phyloP scores from a whole-genome alignment of 1,140 invertebrate species.

The Drosophila sp. region DNA sequence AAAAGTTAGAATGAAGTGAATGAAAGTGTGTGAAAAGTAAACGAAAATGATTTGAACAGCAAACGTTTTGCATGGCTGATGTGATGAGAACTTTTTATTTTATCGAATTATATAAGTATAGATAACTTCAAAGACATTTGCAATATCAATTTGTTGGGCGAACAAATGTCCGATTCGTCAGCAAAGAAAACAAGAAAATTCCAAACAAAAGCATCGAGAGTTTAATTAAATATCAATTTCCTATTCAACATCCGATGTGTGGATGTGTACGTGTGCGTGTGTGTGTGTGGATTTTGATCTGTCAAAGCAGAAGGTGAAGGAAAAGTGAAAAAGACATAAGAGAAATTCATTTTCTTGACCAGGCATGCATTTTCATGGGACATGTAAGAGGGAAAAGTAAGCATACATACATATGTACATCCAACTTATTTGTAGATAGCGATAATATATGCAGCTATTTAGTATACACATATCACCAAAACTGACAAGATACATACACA shows the following conservation, averaged over 20 bases:
- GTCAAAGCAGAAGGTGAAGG: not conserved
- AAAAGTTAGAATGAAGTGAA: no score
- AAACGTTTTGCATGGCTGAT: not conserved
- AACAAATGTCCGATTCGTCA: not conserved
- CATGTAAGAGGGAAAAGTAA: not conserved
- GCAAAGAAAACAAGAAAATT: slow-evolving; percentile 4
- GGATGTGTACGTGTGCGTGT: not conserved
- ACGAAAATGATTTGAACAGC: not conserved
- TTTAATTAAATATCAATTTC: slow-evolving; percentile 24
- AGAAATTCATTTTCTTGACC: slow-evolving; percentile 17
- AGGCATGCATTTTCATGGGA: slow-evolving; percentile 5
- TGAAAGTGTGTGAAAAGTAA: not conserved
- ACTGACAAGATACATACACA: slow-evolving; percentile 16
- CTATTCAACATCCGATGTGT: not conserved
- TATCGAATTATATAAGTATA: not conserved
- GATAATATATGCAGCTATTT: slow-evolving; percentile 18
- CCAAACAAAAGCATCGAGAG: slow-evolving; percentile 13
- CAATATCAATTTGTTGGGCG: not conserved
- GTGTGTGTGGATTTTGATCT: slow-evolving; percentile 15
- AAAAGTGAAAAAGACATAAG: slow-evolving; percentile 4
- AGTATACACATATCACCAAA: slow-evolving; percentile 20
- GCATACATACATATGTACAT: not conserved
- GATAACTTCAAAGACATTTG: not conserved
- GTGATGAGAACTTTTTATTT: not conserved
- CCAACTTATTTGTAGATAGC: not conserved